Percentiles rank a stretch among this genome's conserved stretches.
Evolutionary conservation across 2,888 invertebrate genomes (phyloP).

Genomic region (Mechanitis messenoides): DNA sequence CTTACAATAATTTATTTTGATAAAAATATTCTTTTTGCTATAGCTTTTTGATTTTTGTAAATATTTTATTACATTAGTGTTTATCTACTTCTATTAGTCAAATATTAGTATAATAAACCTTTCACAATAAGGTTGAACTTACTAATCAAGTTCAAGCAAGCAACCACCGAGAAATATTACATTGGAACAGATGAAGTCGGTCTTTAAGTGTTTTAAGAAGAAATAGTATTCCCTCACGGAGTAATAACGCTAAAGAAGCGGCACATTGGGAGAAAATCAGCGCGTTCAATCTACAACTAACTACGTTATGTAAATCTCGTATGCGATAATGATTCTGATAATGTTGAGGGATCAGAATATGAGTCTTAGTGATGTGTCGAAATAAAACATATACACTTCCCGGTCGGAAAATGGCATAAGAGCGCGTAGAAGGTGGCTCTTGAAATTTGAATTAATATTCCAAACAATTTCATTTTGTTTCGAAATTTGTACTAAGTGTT

Average conservation of each 20-base stretch:
- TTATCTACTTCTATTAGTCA: background rate
- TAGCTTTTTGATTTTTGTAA: background rate
- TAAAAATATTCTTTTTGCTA: background rate
- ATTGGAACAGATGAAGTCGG: slow-evolving; percentile 11
- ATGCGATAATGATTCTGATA: slow-evolving; percentile 29
- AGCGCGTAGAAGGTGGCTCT: no score
- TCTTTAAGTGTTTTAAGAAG: slow-evolving; percentile 27
- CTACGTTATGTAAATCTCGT: slow-evolving; percentile 35
- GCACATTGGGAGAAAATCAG: slow-evolving; percentile 39
- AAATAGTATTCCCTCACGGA: slow-evolving; percentile 28
- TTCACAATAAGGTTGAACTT: background rate
- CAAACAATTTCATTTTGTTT: no score
- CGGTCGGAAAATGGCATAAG: no score
- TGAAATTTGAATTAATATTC: no score
- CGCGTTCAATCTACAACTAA: slow-evolving; percentile 36
- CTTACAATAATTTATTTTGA: no score
- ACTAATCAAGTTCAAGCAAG: background rate
- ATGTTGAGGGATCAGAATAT: slow-evolving; percentile 24
- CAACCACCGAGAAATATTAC: slow-evolving; percentile 18
- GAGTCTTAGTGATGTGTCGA: slow-evolving; percentile 11
- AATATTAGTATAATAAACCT: background rate
- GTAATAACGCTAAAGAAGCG: slow-evolving; percentile 36
- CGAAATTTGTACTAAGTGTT: no score
- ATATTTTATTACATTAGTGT: background rate
- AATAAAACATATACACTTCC: no score